phyloP scores from a whole-genome alignment of 1,140 invertebrate species.

The Philopotamus ludificatus region DNA sequence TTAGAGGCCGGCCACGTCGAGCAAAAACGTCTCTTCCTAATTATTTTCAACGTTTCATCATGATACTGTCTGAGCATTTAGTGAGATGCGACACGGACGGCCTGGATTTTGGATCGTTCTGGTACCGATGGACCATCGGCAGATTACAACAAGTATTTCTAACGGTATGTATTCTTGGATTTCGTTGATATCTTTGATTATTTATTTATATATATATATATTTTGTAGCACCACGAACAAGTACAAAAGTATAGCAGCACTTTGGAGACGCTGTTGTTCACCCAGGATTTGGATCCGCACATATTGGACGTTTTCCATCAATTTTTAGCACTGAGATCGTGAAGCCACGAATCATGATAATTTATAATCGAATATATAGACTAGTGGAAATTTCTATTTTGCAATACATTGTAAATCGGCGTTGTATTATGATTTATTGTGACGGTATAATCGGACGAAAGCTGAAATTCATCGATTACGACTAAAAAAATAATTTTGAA shows the following conservation, averaged over 20 bases:
- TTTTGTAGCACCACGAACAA: constrained; percentile 89
- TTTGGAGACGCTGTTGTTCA: constrained; percentile 92
- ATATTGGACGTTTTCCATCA: constrained; percentile 97
- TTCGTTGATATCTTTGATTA: background rate
- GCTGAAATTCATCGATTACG: too few relatives aligned
- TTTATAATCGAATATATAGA: background rate
- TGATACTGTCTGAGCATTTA: constrained; percentile 96
- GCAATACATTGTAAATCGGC: background rate
- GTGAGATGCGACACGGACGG: constrained; percentile 91
- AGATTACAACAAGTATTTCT: constrained; percentile 94
- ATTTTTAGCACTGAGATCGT: constrained; percentile 68
- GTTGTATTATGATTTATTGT: too few relatives aligned
- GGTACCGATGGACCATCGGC: constrained; percentile 96
- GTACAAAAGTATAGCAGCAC: constrained; percentile 97
- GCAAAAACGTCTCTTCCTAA: constrained; percentile 95
- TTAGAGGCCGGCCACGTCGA: constrained; percentile 92
- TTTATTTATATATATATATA: constrained; percentile 15
- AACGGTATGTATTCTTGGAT: constrained; percentile 64
- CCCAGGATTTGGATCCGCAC: constrained; percentile 92
- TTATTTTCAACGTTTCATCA: constrained; percentile 97
- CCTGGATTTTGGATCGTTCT: constrained; percentile 89
- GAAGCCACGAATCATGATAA: background rate
- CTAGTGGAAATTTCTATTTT: background rate
- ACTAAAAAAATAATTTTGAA: background rate
- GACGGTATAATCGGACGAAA: too few relatives aligned